Evolutionary conservation across 2,888 invertebrate genomes (phyloP).

Genomic region (Holacanthella duospinosa): DNA sequence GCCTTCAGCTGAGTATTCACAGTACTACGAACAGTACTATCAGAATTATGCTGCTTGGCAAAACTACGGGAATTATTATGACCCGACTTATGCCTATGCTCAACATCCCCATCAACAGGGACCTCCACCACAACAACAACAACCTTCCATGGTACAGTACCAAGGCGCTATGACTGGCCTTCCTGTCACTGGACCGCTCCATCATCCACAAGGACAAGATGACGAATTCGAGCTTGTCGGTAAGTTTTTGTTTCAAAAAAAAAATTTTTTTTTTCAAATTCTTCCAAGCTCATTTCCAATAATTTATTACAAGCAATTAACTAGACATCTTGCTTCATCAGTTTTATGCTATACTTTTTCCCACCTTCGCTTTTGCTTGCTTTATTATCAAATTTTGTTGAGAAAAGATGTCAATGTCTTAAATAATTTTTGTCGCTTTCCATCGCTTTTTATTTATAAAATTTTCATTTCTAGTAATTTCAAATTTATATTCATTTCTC

Average conservation of each 20-base stretch:
- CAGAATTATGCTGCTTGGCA: conserved; percentile 75
- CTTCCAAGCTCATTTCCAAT: too few species aligned
- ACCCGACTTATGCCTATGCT: conserved; percentile 33
- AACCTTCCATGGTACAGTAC: conserved; percentile 10
- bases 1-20: conserved; percentile 30
- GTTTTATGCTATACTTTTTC: too few species aligned
- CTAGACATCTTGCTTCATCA: too few species aligned
- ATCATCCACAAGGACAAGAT: conserved; percentile 28
- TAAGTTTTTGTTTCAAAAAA: conserved; percentile 25
- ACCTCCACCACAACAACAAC: conserved; percentile 9
- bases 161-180: conserved; percentile 18
- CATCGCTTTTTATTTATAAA: too few species aligned
- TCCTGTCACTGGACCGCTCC: conserved; percentile 15
- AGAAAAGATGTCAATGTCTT: too few species aligned
- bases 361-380: too few species aligned
- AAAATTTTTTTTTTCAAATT: too few species aligned
- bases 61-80: conserved; percentile 40
- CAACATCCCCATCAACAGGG: conserved; percentile 30
- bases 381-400: too few species aligned
- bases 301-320: too few species aligned
- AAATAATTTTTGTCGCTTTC: too few species aligned
- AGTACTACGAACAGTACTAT: conserved; percentile 53
- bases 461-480: too few species aligned
- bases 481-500: too few species aligned
- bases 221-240: conserved; percentile 38